Evolutionary conservation across 2,888 invertebrate genomes (phyloP).

Genomic region (Dysmachus trigonus): DNA sequence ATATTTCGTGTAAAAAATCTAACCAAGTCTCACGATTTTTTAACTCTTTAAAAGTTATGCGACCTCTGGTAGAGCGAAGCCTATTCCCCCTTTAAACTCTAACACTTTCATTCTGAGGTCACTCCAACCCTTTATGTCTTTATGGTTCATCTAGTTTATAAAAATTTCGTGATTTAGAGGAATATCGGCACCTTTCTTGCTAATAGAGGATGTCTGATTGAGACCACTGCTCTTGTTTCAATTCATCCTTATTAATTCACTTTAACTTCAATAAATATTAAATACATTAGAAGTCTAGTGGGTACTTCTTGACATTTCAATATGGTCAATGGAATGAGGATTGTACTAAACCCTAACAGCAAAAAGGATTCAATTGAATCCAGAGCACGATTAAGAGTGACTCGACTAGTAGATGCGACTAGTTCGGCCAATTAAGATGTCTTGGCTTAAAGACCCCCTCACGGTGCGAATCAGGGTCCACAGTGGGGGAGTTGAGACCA

Average conservation of each 20-base stretch:
- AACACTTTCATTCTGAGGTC: too few species aligned
- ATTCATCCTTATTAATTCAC: background rate
- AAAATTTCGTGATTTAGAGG: too few species aligned
- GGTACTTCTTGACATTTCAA: background rate
- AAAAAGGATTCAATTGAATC: background rate
- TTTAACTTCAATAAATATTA: too few species aligned
- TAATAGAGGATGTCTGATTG: background rate
- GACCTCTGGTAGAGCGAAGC: too few species aligned
- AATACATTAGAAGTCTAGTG: background rate
- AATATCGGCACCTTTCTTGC: background rate
- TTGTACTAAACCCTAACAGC: background rate
- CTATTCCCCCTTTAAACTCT: too few species aligned
- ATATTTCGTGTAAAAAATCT: too few species aligned
- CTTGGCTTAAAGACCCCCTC: background rate
- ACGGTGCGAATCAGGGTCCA: background rate
- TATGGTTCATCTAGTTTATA: too few species aligned
- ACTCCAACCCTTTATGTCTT: too few species aligned
- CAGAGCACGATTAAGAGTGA: background rate
- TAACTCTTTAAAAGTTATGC: too few species aligned
- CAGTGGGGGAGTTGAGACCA: too few species aligned
- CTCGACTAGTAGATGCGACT: background rate
- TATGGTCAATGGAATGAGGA: background rate
- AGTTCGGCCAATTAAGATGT: background rate
- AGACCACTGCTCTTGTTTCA: background rate
- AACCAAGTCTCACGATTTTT: too few species aligned